Conservation (phyloP, 2,888 invertebrate genomes). For the Autographa gamma region DNA sequence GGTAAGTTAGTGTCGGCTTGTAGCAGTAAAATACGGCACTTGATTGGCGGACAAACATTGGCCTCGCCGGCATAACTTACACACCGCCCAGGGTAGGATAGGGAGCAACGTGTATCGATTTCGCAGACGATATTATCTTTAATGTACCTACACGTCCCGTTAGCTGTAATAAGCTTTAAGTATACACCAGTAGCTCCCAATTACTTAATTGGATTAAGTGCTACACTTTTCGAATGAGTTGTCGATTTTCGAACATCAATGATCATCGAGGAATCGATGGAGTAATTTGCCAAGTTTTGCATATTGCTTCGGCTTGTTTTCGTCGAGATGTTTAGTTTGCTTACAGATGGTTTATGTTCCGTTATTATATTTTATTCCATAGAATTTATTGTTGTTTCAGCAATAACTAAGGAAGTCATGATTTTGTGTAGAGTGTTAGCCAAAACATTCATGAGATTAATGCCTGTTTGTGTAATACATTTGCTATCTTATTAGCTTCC, state of each 20-base stretch:
- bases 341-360: constrained; percentile 34
- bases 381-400: constrained; percentile 33
- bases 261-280: constrained; percentile 16
- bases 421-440: constrained; percentile 34
- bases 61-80: constrained; percentile 64
- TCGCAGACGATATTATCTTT: constrained; percentile 63
- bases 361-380: constrained; percentile 42
- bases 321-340: neutral
- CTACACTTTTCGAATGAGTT: constrained; percentile 46
- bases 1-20: constrained; percentile 81
- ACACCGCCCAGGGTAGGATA: constrained; percentile 56
- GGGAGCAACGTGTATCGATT: constrained; percentile 63
- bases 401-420: constrained; percentile 40
- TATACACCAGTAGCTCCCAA: constrained; percentile 58
- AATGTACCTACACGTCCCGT: constrained; percentile 62
- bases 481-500: constrained; percentile 36
- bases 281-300: constrained; percentile 17
- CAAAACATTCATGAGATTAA: constrained; percentile 52
- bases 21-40: constrained; percentile 81
- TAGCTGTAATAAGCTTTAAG: constrained; percentile 38
- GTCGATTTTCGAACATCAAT: constrained; percentile 32
- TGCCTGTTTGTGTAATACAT: constrained; percentile 46
- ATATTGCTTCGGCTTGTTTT: constrained; percentile 13
- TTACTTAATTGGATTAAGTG: constrained; percentile 68
- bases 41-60: constrained; percentile 80